Evolutionary conservation across 2,113 vertebrate species (phyloP), one percentile per base, ranked within the genome.

Genomic region (Cottus gobio): DNA sequence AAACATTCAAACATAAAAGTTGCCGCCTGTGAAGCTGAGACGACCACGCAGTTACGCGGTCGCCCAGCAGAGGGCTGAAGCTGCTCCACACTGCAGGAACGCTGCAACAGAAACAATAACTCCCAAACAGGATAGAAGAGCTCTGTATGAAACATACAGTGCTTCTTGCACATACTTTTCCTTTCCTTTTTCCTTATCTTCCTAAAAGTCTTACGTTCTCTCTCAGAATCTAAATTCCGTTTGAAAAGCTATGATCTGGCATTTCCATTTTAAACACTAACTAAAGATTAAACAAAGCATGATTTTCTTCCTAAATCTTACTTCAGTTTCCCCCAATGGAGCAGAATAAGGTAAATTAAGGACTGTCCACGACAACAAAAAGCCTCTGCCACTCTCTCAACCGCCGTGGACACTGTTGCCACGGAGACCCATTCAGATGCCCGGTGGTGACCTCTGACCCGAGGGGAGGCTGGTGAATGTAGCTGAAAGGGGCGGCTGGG

Each of bases 381-480:
- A 90, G 50, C 77, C 90, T 90, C 85, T 93, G 90, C 92, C 92
- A 92, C 91, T 90, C 83, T 90, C 89, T 83, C 80, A 82, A 88
- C 86, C 75, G 81, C 79, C 90, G 82, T 79, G 71, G 83, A 84
- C 84, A 66, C 89, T 85, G 92, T 94, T 93, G 84, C 91, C 90
- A 91, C 86, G 92, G 91, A 91, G 91, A 94, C 91, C 90, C 87
- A 92, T 94, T 93, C 91, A 94, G 93, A 92, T 94, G 93, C 91
- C 92, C 93, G 73, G 92, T 92, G 87, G 88, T 90, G 92, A 93
- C 93, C 91, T 91, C 72, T 92, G 93, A 94, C 93, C 92, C 34
- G 79, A 89, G 78, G 79, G 90, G 86, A 92, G 92, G 83, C 92
- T 93, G 92, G 89, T 93, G 92, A 92, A 93, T 92, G 90, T 89